Base-by-base conservation (phyloP, 2,797 vertebrate genomes). In the Graptemys geographica region DNA sequence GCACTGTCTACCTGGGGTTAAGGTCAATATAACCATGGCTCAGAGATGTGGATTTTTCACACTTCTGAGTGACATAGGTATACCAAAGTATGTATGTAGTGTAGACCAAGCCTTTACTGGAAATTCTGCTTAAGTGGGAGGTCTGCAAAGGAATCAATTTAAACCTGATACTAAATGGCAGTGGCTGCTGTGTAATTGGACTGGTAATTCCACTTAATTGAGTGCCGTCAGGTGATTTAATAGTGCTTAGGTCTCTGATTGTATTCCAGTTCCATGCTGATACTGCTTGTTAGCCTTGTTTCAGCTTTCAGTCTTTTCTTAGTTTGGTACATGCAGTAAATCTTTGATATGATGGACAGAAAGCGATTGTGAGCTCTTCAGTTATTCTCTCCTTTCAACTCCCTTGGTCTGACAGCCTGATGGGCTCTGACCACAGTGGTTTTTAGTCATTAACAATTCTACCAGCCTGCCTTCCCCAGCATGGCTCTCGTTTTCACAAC, bases 61-160 rank as follows among this genome's bases (percentile, higher is more conserved):
- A 31, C 12, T 28, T 31, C 28, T 33, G 59, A 62, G 13, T 13
- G 28, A 33, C 11, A 11, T 28, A 33, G 59, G 16, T 62, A 31
- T 62, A 62, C 6, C 12, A 16, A 31, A 62, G 31, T 62, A 62
- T 8, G 59, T 15, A 62, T 33, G 28, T 33, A 62, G 31, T 62
- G 31, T 62, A 62, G 59, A 12, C 23, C 55, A 56, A 56, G 55
- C 23, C 9, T 56, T 56, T 27, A 91, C 12, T 55, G 3, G 41
- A 52, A 88, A 49, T 92, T 15, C 37, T 55, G 55, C 37, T 11
- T 2, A 52, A 55, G 87, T 84, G 74, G 49, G 94, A 94, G 12
- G 4, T 84, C n/a, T 94, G 78, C 41, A 47, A 56, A 89, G 12
- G 78, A 31, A 84, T 88, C 78, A 85, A 49, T 84, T 93, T 93